A percentile compares a stretch with the other conserved stretches of the same genome.
Conservation (phyloP, 2,888 invertebrate genomes). For the Drosophila austrosaltans region DNA sequence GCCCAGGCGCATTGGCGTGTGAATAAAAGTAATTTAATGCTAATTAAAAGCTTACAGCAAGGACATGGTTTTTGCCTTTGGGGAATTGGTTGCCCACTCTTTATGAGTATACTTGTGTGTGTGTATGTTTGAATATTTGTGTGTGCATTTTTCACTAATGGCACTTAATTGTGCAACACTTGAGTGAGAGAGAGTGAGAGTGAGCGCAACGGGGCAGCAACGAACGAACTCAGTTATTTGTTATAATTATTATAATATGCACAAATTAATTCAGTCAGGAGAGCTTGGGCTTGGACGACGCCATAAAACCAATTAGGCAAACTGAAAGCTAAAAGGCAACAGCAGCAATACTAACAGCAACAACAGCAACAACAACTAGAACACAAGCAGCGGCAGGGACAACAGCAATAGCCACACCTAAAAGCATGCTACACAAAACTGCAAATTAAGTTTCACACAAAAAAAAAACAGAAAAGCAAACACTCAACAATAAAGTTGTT, state of each 20-base stretch:
- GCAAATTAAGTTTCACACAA: conserved; percentile 67
- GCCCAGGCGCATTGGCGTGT: conserved; percentile 55
- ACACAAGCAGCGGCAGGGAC: background rate
- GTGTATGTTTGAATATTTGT: background rate
- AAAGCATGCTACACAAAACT: conserved; percentile 61
- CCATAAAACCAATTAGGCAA: conserved; percentile 60
- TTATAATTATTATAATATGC: conserved; percentile 63
- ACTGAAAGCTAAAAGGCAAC: conserved; percentile 42
- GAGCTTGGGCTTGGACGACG: conserved; percentile 35
- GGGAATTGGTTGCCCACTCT: conserved; percentile 9
- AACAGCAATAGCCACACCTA: conserved; percentile 55
- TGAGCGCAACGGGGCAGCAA: background rate
- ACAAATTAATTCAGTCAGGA: conserved; percentile 47
- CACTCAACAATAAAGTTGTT: conserved; percentile 34
- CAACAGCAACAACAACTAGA: no score
- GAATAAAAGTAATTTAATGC: conserved; percentile 73
- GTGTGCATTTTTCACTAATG: conserved; percentile 55
- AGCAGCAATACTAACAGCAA: background rate
- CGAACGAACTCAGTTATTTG: conserved; percentile 50
- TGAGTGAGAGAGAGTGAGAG: conserved; percentile 21
- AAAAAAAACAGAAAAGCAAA: conserved; percentile 18
- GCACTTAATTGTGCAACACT: conserved; percentile 64
- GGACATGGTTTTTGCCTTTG: conserved; percentile 22
- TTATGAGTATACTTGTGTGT: background rate
- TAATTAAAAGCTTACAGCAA: conserved; percentile 65